phyloP scores from a whole-genome alignment of 2,113 vertebrate genomes.

The Apaloderma vittatum region DNA sequence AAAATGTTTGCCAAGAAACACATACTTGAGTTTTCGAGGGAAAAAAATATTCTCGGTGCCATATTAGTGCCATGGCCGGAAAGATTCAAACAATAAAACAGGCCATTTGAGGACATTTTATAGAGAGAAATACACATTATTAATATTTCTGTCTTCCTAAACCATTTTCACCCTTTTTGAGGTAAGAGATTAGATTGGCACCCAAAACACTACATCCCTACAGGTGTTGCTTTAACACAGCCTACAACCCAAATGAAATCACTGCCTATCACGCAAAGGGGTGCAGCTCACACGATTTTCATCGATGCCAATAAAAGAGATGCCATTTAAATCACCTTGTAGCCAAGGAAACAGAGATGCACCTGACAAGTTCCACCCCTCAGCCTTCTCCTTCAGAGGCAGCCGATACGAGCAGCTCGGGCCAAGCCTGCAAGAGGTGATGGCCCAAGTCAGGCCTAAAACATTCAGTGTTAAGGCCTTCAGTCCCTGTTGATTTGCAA shows the following conservation, averaged over 20 bases:
- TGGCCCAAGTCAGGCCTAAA: background rate
- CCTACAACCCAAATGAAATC: background rate
- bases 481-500: background rate
- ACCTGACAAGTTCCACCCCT: background rate
- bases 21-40: background rate
- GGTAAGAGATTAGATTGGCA: background rate
- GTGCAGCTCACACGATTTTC: background rate
- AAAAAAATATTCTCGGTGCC: background rate
- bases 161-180: background rate
- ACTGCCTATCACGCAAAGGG: background rate
- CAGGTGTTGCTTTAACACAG: background rate
- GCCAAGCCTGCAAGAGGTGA: background rate
- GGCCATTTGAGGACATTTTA: background rate
- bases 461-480: background rate
- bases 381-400: background rate
- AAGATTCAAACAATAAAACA: background rate
- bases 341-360: constrained; percentile 34
- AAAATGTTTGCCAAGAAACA: constrained; percentile 58
- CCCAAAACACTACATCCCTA: background rate
- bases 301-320: constrained; percentile 28
- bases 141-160: background rate
- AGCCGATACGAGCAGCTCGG: accelerated
- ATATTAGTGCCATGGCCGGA: background rate
- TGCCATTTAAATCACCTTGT: background rate
- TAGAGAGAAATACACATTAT: background rate